These are phyloP conservation scores for Phoxinus dragarum DNA, from an alignment of 2,797 vertebrate species.

Conservation along the genomic window DNA sequence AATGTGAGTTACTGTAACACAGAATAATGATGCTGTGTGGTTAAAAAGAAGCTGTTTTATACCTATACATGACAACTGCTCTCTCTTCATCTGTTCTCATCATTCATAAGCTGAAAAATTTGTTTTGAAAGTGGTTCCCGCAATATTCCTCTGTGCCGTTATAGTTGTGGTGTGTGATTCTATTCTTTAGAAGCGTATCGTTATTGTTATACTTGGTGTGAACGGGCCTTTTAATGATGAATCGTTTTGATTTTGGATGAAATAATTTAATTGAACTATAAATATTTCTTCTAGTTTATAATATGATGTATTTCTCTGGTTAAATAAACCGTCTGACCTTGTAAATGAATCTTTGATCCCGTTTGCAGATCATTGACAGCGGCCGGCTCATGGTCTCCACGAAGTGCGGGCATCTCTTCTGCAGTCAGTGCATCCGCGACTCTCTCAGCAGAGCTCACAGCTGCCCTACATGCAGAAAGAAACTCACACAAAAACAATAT, in stretches of 20 bases:
- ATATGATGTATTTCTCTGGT: not conserved
- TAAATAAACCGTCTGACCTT: not conserved
- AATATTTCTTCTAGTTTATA: not conserved
- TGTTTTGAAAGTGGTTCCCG: not conserved
- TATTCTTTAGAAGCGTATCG: not conserved
- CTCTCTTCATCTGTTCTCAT: not conserved
- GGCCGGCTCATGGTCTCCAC: conserved; percentile 93
- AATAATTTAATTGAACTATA: not conserved
- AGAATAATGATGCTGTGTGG: too few relatives aligned
- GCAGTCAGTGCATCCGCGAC: conserved; percentile 93
- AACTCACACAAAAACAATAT: conserved; percentile 89
- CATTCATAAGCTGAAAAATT: not conserved
- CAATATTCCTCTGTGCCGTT: not conserved
- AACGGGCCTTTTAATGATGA: not conserved
- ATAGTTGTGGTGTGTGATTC: not conserved
- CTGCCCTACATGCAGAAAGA: conserved; percentile 94
- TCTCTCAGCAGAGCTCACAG: conserved; percentile 86
- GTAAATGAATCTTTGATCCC: not conserved
- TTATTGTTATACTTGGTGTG: not conserved
- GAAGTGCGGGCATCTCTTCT: conserved; percentile 95
- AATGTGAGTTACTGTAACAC: not conserved
- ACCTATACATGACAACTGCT: not conserved
- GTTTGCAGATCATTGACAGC: conserved; percentile 86
- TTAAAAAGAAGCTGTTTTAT: not conserved
- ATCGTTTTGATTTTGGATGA: not conserved